Percentiles rank a stretch among this genome's conserved stretches.
Conservation (phyloP, 1,140 invertebrate species). For the Ips nitidus region DNA sequence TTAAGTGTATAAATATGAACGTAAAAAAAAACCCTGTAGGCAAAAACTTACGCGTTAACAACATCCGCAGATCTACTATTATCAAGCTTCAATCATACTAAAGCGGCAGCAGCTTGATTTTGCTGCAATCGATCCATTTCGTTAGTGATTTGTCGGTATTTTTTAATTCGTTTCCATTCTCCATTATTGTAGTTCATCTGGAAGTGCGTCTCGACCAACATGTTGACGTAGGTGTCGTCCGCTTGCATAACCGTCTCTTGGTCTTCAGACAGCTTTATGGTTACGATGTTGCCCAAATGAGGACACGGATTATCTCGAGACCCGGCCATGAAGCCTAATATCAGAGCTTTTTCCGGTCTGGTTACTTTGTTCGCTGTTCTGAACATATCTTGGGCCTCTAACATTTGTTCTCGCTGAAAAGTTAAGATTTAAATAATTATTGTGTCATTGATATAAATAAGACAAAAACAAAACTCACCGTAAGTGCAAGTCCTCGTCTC, state of each 20-base stretch:
- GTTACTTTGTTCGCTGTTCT: constrained; percentile 93
- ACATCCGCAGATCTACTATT: too few species aligned
- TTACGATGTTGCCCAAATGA: constrained; percentile 88
- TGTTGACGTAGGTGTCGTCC: constrained; percentile 71
- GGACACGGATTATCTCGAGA: constrained; percentile 94
- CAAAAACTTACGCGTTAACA: too few species aligned
- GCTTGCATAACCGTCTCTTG: constrained; percentile 77
- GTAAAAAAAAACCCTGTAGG: too few species aligned
- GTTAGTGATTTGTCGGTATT: constrained; percentile 68
- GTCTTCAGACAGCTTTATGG: constrained; percentile 88
- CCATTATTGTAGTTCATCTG: constrained; percentile 96
- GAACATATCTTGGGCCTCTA: constrained; percentile 98
- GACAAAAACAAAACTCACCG: constrained; percentile 58
- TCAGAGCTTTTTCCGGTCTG: constrained; percentile 93
- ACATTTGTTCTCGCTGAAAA: constrained; percentile 87
- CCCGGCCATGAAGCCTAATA: constrained; percentile 97
- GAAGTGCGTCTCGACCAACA: constrained; percentile 90
- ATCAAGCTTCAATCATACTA: constrained; percentile 41
- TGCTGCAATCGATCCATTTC: constrained; percentile 51
- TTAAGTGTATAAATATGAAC: too few species aligned
- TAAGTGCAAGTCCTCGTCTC: constrained; percentile 75
- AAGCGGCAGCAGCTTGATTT: constrained; percentile 41
- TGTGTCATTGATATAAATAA: background rate
- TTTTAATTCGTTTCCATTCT: constrained; percentile 91
- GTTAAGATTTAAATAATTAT: constrained; percentile 4